A percentile compares a stretch with the other conserved stretches of the same genome.
Conservation (phyloP, 2,888 invertebrate species). For the Volucella zonaria region DNA sequence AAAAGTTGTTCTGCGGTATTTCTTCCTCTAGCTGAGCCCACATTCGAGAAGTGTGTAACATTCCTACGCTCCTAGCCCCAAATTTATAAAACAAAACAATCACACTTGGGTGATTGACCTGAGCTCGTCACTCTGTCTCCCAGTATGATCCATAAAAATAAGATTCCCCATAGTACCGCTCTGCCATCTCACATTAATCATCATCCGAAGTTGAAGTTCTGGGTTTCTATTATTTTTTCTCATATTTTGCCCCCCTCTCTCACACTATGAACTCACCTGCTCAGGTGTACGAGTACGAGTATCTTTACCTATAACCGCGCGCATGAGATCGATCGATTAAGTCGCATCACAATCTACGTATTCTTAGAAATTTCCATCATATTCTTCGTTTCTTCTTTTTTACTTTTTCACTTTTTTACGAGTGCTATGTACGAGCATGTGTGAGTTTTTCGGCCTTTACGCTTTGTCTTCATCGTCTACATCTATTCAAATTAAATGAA, state of each 20-base stretch:
- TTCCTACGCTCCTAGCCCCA: too few species aligned
- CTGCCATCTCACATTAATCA: conserved; percentile 68
- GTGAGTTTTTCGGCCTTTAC: not conserved
- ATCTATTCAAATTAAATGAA: conserved; percentile 66
- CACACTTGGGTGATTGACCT: conserved; percentile 57
- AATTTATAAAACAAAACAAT: not conserved
- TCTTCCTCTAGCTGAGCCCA: too few species aligned
- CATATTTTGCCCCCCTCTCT: not conserved
- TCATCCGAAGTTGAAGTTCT: conserved; percentile 41
- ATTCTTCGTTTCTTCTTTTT: conserved; percentile 13
- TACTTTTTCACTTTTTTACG: too few species aligned
- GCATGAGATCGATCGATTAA: conserved; percentile 60
- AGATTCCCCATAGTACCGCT: conserved; percentile 35
- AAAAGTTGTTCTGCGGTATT: too few species aligned
- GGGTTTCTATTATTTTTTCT: conserved; percentile 41
- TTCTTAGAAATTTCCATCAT: conserved; percentile 69
- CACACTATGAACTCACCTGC: not conserved
- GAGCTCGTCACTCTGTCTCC: conserved; percentile 61
- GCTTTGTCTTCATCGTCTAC: conserved; percentile 9
- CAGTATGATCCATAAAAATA: conserved; percentile 31
- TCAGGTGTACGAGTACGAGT: too few species aligned
- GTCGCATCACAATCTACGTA: conserved; percentile 46
- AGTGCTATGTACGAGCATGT: too few species aligned
- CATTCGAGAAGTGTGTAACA: too few species aligned
- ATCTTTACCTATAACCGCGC: conserved; percentile 22